Base-by-base conservation (phyloP, 2,888 invertebrate genomes). In the Sphaeridia pumilis region DNA sequence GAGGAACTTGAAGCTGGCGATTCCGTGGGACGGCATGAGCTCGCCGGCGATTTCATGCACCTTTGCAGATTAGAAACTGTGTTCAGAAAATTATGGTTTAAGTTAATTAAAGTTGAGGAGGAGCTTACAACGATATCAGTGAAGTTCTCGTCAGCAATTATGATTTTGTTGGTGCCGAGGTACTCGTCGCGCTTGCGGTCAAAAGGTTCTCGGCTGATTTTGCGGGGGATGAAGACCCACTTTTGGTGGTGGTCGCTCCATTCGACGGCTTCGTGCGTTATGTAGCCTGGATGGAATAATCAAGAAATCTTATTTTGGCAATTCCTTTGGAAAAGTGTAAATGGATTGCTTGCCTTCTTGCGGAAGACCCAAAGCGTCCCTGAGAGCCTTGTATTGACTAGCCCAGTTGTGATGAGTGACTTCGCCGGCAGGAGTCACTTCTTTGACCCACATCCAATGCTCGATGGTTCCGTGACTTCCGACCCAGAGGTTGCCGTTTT, bases 1-100 rank as follows among this genome's bases (percentile, higher is more conserved):
- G 60, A 98, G 77, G 70, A 97, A 97, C 72, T 95, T 97, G 73
- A 98, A 95, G 65, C 92, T 90, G 20, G 95, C 94, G 74, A 89
- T 97, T 3, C 97, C 97, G 67, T 86, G 82, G 4, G 84, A 80
- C 2, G 81, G 79, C 51, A 76, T 70, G 3, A 78, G 69, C 52
- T 76, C 76, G 35, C 81, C 81, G 47, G 87, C 68, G 5, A 51
- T 25, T 7, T 34, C 43, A 21, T 31, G 17, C 41, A 41, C 10
- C 20, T 20, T 41, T 41, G 41, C 20, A 41, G 17, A n/a, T n/a
- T n/a, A 21, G 20, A 21, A 10, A 43, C 24, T 25, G 7, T 7
- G n/a, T 21, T 22, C 44, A 43, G 41, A 20, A 12, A 12, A 22
- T 21, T 22, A 43, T n/a, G n/a, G 17, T 24, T 24, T 43, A 7